Conservation (phyloP, 2,113 vertebrate species). For the Conger conger region DNA sequence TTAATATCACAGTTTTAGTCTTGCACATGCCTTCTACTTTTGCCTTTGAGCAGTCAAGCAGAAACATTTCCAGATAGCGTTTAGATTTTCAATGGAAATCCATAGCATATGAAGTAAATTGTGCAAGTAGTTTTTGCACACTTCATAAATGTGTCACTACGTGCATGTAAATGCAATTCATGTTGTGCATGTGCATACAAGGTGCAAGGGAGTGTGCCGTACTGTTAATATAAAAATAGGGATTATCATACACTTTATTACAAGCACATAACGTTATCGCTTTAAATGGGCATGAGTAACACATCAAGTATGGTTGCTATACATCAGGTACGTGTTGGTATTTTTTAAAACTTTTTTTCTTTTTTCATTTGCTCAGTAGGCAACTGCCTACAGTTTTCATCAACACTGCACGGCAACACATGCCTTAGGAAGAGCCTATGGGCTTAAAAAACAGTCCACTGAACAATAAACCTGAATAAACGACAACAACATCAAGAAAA, state of each 20-base stretch:
- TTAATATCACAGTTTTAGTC: constrained; percentile 28
- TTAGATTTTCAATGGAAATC: constrained; percentile 19
- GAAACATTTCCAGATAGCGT: constrained; percentile 25
- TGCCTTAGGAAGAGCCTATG: neutral
- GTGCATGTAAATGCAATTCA: constrained; percentile 7
- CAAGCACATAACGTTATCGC: constrained; percentile 1
- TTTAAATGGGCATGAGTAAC: constrained; percentile 11
- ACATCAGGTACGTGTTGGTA: neutral
- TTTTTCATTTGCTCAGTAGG: neutral
- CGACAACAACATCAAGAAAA: constrained; percentile 36
- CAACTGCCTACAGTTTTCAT: neutral
- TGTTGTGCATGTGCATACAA: constrained; percentile 16
- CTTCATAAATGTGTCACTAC: constrained; percentile 17
- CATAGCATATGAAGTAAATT: constrained; percentile 23
- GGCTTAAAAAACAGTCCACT: constrained; percentile 13
- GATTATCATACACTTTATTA: neutral
- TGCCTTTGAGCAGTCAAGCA: constrained; percentile 28
- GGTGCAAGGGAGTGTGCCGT: constrained; percentile 15
- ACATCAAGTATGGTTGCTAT: neutral
- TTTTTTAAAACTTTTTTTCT: neutral
- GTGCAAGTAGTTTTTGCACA: constrained; percentile 1
- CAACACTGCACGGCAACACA: constrained; percentile 18
- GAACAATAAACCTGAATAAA: constrained; percentile 36
- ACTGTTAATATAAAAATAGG: constrained; percentile 24
- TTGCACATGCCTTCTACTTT: constrained; percentile 32